Evolutionary conservation across 2,888 invertebrate genomes (phyloP).

Genomic region (Lepidochitona cinerea): DNA sequence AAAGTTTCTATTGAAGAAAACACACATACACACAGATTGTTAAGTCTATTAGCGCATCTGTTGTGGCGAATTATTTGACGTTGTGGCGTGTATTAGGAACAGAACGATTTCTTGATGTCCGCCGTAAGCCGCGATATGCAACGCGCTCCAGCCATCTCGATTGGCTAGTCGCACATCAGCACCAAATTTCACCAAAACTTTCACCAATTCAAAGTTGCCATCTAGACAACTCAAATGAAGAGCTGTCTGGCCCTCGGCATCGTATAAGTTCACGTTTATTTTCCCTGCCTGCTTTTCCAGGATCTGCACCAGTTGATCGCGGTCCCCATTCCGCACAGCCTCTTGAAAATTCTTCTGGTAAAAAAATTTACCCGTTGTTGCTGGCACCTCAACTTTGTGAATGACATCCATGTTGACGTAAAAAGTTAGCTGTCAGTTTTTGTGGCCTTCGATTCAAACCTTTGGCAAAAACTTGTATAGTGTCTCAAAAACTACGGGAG

Average conservation of each 20-base stretch:
- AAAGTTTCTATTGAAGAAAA: too few species aligned
- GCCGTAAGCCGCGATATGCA: constrained; percentile 70
- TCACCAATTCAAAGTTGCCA: constrained; percentile 71
- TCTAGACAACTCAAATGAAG: constrained; percentile 69
- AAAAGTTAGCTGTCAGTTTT: too few species aligned
- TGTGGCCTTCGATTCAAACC: too few species aligned
- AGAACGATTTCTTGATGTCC: constrained; percentile 69
- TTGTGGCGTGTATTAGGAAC: constrained; percentile 55
- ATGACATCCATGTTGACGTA: constrained; percentile 3
- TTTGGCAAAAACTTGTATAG: too few species aligned
- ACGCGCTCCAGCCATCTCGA: constrained; percentile 70
- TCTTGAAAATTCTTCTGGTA: constrained; percentile 66
- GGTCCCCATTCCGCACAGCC: constrained; percentile 67
- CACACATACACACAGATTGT: too few species aligned
- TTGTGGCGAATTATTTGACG: background rate
- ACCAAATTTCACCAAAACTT: constrained; percentile 70
- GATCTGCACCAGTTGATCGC: constrained; percentile 59
- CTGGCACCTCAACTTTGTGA: background rate
- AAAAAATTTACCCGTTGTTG: constrained; percentile 22
- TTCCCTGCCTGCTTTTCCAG: constrained; percentile 65
- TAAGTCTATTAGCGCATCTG: background rate
- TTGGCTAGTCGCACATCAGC: constrained; percentile 70
- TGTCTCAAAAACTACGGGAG: too few species aligned
- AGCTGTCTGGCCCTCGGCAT: constrained; percentile 70
- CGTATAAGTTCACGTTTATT: constrained; percentile 69